Evolutionary conservation across 2,888 invertebrate genomes (phyloP).

Genomic region (Heliconius erato): DNA sequence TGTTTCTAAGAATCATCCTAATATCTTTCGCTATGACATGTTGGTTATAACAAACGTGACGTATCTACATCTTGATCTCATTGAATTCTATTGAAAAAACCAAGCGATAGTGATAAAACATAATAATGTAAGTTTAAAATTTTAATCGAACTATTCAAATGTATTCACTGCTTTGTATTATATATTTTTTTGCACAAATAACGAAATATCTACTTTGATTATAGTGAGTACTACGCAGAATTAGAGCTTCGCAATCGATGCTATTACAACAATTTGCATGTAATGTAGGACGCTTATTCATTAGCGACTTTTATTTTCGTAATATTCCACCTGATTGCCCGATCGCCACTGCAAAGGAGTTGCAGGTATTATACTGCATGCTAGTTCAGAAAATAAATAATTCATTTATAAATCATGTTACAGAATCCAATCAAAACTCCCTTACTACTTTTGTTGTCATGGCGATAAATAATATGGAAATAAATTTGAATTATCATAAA

Average conservation of each 20-base stretch:
- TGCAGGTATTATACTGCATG: neutral
- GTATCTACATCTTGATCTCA: neutral
- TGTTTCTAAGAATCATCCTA: neutral
- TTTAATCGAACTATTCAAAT: neutral
- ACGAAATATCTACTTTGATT: neutral
- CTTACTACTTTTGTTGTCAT: neutral
- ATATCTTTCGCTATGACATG: conserved; percentile 4
- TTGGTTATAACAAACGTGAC: neutral
- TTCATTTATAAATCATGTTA: too few species aligned
- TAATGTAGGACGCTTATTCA: conserved; percentile 23
- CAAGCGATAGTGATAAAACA: too few species aligned
- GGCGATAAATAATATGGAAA: neutral
- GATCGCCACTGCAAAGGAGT: neutral
- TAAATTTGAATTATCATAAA: neutral
- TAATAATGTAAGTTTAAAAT: too few species aligned
- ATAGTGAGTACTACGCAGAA: too few species aligned
- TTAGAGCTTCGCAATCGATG: neutral
- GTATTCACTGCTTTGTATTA: neutral
- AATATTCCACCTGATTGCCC: conserved; percentile 23
- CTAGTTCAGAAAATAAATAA: too few species aligned
- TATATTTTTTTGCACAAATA: neutral
- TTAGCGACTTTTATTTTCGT: conserved; percentile 25
- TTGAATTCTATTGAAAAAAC: neutral
- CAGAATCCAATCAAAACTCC: neutral
- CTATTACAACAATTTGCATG: conserved; percentile 26